Evolutionary conservation across 2,113 vertebrate species (phyloP), one percentile per base, ranked within the genome.

Genomic region (Marmota flaviventris): DNA sequence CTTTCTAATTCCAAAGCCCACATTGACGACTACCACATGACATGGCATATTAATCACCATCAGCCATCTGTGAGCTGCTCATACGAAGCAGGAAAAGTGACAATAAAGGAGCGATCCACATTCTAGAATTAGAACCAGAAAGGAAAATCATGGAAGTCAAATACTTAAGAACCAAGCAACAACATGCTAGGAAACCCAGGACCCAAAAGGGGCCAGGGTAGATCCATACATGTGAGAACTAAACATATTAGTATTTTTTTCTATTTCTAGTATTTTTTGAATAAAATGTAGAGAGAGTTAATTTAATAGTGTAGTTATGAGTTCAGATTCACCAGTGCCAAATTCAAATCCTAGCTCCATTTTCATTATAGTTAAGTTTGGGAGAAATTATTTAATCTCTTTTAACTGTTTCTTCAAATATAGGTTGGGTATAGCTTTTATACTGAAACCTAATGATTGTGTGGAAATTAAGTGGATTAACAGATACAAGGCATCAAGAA

Each of bases 201-300:
- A 27, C 6, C 1, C 3, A 29, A 73, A 58, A 32, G 9, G 4
- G 6, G 6, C 12, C 2, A 1, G 82, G n/a, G 7, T 13, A 77
- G 32, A 45, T 76, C 22, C 69, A 4, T 27, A 34, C 32, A 9
- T 37, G 32, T 18, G 10, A 82, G 39, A 42, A 22, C 11, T 42
- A 56, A 78, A 5, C 7, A 20, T 12, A 81, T 10, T 27, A 29
- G 39, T 13, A 25, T 32, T 32, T 45, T 29, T 77, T 8, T 48
- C 1, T 11, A 5, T 12, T 95, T 93, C 37, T 39, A 45, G 2
- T 1, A 63, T 45, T 4, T 94, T 72, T 70, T 65, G 20, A 83
- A 48, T n/a, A 37, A 70, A 79, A 48, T 34, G 8, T 56, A 39
- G 0, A 72, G 13, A 65, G 0, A 48, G 5, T 16, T 75, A 25